Percentiles rank a stretch among this genome's conserved stretches.
Evolutionary conservation across 64 coral and sea anemone genomes (phyloP).

Genomic region (Montipora efflorescens): DNA sequence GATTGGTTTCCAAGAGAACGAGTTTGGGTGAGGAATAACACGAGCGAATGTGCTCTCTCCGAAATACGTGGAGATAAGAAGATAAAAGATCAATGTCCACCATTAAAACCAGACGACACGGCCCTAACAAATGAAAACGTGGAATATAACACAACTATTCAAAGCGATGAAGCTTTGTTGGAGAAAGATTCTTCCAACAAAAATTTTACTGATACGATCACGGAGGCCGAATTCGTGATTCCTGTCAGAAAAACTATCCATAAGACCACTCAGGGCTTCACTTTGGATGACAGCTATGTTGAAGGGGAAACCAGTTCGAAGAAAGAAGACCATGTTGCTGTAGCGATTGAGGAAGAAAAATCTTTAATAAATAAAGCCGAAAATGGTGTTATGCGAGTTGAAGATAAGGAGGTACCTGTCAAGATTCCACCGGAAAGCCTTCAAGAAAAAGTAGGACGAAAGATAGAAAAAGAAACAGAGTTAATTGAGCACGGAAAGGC

Average conservation of each 20-base stretch:
- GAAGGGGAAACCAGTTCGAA: background rate
- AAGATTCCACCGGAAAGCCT: background rate
- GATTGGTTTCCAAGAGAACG: background rate
- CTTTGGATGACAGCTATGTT: background rate
- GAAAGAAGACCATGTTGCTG: background rate
- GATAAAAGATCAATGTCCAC: background rate
- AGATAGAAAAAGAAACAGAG: background rate
- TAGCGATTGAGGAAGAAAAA: background rate
- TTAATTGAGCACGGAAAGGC: background rate
- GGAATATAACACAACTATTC: background rate
- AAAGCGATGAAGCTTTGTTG: background rate
- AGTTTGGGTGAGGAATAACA: background rate
- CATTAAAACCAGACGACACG: background rate
- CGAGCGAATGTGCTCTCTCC: background rate
- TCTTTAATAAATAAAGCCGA: background rate
- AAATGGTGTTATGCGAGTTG: background rate
- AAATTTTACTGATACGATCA: no score
- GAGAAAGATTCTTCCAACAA: background rate
- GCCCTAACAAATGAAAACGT: background rate
- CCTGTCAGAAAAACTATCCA: constrained; percentile 21
- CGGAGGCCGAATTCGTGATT: background rate
- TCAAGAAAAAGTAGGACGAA: background rate
- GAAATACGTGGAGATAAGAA: background rate
- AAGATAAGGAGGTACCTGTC: background rate
- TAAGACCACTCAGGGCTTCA: background rate